These are phyloP conservation scores for Noturus placidus DNA, from an alignment of 2,113 vertebrate genomes.

Conservation along the genomic window DNA sequence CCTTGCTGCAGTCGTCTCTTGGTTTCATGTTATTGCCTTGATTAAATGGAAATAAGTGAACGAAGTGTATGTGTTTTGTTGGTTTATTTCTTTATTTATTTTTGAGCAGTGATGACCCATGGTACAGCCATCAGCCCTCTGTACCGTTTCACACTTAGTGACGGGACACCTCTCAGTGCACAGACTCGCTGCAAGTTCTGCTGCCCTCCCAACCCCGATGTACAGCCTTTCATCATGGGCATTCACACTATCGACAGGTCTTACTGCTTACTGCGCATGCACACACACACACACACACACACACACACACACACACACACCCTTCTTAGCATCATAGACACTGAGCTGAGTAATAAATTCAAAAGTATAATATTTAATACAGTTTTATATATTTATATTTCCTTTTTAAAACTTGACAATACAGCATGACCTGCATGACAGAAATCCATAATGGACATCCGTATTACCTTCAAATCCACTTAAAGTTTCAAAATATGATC, in stretches of 20 bases:
- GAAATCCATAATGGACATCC: background rate
- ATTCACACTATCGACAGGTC: conserved; percentile 98
- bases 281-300: background rate
- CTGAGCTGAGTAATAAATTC: background rate
- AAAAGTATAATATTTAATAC: background rate
- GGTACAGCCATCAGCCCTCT: conserved; percentile 93
- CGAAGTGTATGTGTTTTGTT: background rate
- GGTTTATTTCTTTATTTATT: background rate
- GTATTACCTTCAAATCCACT: background rate
- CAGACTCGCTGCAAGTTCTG: conserved; percentile 97
- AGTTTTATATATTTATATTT: too few species aligned
- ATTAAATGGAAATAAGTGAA: background rate
- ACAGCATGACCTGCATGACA: background rate
- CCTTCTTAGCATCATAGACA: background rate
- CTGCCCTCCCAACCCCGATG: conserved; percentile 88
- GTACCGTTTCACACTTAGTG: conserved; percentile 92
- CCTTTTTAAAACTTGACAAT: background rate
- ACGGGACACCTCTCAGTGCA: conserved; percentile 89
- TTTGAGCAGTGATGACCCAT: conserved; percentile 86
- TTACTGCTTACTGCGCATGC: background rate
- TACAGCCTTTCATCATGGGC: conserved; percentile 96
- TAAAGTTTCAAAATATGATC: background rate
- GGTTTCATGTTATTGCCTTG: background rate
- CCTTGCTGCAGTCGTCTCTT: background rate
- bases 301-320: too few species aligned